A percentile compares a stretch with the other conserved stretches of the same genome.
These are phyloP conservation scores for Centropristis striata DNA, from an alignment of 2,113 vertebrate genomes.

Conservation along the genomic window DNA sequence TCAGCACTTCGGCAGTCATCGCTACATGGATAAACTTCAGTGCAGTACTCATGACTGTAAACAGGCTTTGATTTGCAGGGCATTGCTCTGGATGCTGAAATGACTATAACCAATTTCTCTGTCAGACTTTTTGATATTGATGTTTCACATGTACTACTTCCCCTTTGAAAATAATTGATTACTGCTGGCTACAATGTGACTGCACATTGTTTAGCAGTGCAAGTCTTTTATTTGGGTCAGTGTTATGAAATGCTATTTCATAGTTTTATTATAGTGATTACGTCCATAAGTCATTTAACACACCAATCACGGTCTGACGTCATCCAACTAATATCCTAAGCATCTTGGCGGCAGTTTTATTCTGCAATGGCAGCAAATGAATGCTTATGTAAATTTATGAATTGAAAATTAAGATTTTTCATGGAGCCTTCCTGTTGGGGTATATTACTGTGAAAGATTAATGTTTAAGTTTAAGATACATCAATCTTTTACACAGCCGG, in stretches of 20 bases:
- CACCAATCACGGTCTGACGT: slow-evolving; percentile 40
- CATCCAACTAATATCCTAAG: slow-evolving; percentile 25
- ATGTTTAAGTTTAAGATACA: slow-evolving; percentile 73
- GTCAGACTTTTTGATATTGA: slow-evolving; percentile 54
- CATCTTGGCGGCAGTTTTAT: slow-evolving; percentile 17
- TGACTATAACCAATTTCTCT: slow-evolving; percentile 47
- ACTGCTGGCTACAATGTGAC: slow-evolving; percentile 13
- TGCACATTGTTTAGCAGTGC: slow-evolving; percentile 36
- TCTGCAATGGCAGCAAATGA: slow-evolving; percentile 46
- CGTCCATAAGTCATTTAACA: slow-evolving; percentile 15
- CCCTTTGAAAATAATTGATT: slow-evolving; percentile 60
- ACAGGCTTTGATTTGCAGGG: slow-evolving; percentile 62
- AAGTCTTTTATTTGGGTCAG: slow-evolving; percentile 34
- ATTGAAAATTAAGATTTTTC: slow-evolving; percentile 50
- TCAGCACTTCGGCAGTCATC: slow-evolving; percentile 43
- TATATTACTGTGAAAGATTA: slow-evolving; percentile 71
- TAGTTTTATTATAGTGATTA: slow-evolving; percentile 38
- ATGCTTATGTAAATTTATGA: slow-evolving; percentile 44
- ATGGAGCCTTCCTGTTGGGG: slow-evolving; percentile 45
- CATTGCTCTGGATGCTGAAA: slow-evolving; percentile 34
- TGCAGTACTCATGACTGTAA: slow-evolving; percentile 37
- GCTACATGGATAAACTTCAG: slow-evolving; percentile 56
- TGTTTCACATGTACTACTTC: slow-evolving; percentile 49
- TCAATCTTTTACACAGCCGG: slow-evolving; percentile 74
- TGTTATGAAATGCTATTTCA: slow-evolving; percentile 30